A percentile compares a stretch with the other conserved stretches of the same genome.
These are phyloP conservation scores for Pogonognathellus flavescens DNA, from an alignment of 1,140 invertebrate species.

Conservation along the genomic window DNA sequence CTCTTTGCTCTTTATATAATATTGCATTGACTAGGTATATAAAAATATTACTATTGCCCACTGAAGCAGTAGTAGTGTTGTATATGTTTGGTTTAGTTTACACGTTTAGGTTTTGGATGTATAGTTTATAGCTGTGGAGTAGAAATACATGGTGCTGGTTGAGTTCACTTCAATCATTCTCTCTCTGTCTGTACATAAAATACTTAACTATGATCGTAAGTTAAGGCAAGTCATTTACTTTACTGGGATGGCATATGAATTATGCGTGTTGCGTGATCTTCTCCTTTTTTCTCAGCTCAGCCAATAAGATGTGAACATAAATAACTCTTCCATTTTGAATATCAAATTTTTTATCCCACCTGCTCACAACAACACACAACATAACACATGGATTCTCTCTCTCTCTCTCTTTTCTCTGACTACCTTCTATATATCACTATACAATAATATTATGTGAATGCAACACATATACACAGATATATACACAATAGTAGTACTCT, in stretches of 20 bases:
- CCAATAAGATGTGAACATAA: conserved; percentile 67
- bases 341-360: conserved; percentile 63
- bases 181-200: neutral
- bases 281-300: conserved; percentile 62
- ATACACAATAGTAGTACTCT: too few species aligned
- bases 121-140: too few species aligned
- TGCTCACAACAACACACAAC: conserved; percentile 42
- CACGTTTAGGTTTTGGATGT: too few species aligned
- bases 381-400: conserved; percentile 45
- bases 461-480: too few species aligned
- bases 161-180: too few species aligned
- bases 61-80: too few species aligned
- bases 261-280: conserved; percentile 67
- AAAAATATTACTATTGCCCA: too few species aligned
- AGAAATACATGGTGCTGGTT: too few species aligned
- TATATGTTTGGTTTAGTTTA: too few species aligned
- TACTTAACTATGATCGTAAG: conserved; percentile 14
- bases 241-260: conserved; percentile 61
- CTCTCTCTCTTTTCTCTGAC: neutral
- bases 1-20: too few species aligned
- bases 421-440: neutral
- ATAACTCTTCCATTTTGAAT: conserved; percentile 67
- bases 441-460: too few species aligned
- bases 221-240: conserved; percentile 34
- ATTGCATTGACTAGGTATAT: too few species aligned